Base-by-base conservation (phyloP, 2,113 vertebrate genomes). In the Catharus bicknelli region DNA sequence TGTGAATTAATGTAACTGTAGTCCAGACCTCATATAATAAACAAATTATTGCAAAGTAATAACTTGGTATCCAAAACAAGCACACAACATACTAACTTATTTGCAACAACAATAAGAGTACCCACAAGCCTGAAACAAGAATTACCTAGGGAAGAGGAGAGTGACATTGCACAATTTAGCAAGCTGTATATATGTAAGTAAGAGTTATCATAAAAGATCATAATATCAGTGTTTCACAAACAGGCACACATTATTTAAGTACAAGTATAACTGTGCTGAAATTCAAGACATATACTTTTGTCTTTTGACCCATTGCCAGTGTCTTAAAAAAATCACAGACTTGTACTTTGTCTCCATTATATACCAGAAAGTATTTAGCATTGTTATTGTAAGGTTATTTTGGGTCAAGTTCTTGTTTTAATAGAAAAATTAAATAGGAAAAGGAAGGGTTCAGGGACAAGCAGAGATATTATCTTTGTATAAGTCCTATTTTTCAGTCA, bases 311-410 rank as follows among this genome's bases (percentile, higher is more conserved):
- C 80, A 20, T 68, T 94, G 93, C 95, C 95, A 96, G 51, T 10
- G 5, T 76, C 76, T 86, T 72, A 67, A 83, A 88, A 73, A 73
- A 90, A 90, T 42, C 13, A 38, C 78, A 95, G 83, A 89, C 79
- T 95, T 86, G 75, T 74, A 94, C 87, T 96, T 95, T 94, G 94
- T 94, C 93, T 96, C 82, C 36, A 70, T 94, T 96, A 96, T 93
- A 86, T 13, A 91, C 77, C 83, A 97, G 94, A 95, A 95, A 93
- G 83, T 89, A 91, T 95, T 95, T 79, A 92, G 92, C 91, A 96
- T 96, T 97, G 94, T 96, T 95, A 87, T 86, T 89, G 50, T 47
- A 90, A 94, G 96, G 96, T 97, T 96, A 97, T 96, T 88, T 95
- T 94, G 84, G 96, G 96, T 95, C 96, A 96, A 73, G 53, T 77